These are phyloP conservation scores for Erpornis zantholeuca DNA, from an alignment of 2,113 vertebrate species.

Conservation along the genomic window DNA sequence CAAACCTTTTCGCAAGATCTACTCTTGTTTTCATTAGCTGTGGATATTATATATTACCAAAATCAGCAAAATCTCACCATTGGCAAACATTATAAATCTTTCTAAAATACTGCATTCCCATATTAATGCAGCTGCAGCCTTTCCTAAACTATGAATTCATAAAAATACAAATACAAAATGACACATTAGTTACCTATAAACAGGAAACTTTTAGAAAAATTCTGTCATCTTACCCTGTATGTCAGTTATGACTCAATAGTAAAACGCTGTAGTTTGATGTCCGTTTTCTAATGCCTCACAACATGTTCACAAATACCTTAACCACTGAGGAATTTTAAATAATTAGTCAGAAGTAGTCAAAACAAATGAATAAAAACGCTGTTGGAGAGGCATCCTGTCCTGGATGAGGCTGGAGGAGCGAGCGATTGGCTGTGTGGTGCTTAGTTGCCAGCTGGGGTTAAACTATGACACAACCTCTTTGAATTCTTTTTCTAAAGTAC, in stretches of 20 bases:
- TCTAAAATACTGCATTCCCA: neutral
- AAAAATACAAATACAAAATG: neutral
- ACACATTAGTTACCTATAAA: neutral
- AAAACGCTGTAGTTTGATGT: neutral
- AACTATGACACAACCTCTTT: neutral
- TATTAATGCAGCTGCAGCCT: neutral
- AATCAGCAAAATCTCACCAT: neutral
- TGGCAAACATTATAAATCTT: neutral
- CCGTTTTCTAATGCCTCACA: neutral
- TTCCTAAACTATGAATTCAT: neutral
- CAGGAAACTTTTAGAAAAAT: neutral
- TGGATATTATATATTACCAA: neutral
- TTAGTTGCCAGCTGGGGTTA: neutral
- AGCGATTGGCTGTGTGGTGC: neutral
- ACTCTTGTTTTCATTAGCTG: neutral
- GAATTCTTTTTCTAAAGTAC: neutral
- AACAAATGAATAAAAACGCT: neutral
- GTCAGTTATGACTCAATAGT: neutral
- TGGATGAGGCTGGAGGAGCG: neutral
- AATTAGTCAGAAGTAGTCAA: neutral
- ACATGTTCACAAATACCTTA: neutral
- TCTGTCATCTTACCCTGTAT: neutral
- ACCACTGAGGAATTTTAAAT: neutral
- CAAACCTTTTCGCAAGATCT: neutral
- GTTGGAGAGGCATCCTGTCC: neutral